Conservation (phyloP, 2,113 vertebrate genomes). For the Lagopus muta region DNA sequence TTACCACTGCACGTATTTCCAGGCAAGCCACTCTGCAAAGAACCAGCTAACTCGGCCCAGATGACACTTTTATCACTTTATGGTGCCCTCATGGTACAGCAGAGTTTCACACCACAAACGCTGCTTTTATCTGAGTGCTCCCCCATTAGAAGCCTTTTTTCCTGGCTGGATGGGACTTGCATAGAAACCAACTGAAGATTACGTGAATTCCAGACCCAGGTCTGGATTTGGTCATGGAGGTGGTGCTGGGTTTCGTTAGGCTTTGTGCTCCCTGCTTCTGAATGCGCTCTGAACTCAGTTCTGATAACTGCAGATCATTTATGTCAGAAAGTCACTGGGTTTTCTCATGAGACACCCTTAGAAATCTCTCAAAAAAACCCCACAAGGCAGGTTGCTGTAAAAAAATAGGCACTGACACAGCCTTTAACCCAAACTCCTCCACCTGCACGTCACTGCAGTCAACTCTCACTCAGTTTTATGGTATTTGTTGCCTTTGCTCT, state of each 20-base stretch:
- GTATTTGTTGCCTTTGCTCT: not conserved
- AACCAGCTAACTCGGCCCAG: not conserved
- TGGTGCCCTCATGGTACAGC: not conserved
- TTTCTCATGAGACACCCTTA: not conserved
- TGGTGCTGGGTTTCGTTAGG: not conserved
- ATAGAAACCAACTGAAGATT: not conserved
- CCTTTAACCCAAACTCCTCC: not conserved
- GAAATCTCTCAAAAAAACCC: not conserved
- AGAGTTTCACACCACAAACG: not conserved
- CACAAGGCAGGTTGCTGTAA: not conserved
- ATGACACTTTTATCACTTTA: constrained; percentile 37
- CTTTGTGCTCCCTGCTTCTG: not conserved
- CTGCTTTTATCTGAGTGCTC: not conserved
- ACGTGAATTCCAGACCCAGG: not conserved
- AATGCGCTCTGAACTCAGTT: not conserved
- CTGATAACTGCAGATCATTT: not conserved
- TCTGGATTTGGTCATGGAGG: not conserved
- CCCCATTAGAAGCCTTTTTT: not conserved
- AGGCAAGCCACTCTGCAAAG: not conserved
- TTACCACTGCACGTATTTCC: not conserved
- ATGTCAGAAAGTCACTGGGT: not conserved
- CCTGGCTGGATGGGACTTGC: not conserved
- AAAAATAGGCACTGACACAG: accelerated
- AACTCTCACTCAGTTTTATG: not conserved
- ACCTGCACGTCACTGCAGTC: not conserved